These are phyloP conservation scores for Trematomus bernacchii DNA, from an alignment of 2,797 vertebrate genomes.

Conservation along the genomic window DNA sequence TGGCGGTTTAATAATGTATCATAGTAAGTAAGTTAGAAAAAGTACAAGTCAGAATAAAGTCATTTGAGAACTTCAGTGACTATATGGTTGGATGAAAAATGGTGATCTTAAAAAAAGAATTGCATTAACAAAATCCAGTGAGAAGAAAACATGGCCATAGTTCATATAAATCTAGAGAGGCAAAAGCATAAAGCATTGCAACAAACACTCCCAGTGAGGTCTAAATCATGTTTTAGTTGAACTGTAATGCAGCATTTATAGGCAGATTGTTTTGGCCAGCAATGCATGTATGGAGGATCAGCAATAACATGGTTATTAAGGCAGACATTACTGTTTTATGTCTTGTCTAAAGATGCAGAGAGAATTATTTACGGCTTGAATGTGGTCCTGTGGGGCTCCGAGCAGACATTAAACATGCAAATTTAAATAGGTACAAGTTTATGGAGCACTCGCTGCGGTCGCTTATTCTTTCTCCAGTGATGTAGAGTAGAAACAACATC, in stretches of 20 bases:
- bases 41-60: neutral
- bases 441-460: neutral
- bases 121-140: neutral
- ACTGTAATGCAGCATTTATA: neutral
- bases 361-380: slow-evolving; percentile 40
- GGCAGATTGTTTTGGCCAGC: neutral
- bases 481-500: slow-evolving; percentile 12
- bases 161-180: neutral
- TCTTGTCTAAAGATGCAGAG: slow-evolving; percentile 26
- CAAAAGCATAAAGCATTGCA: neutral
- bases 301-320: slow-evolving; percentile 21
- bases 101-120: neutral
- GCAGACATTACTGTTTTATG: slow-evolving; percentile 46
- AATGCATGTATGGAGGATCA: slow-evolving; percentile 1
- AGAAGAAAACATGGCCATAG: no score
- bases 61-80: neutral
- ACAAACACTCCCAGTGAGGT: neutral
- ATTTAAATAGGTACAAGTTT: slow-evolving; percentile 37
- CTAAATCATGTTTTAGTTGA: neutral
- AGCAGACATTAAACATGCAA: slow-evolving; percentile 41
- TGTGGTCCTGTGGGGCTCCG: neutral
- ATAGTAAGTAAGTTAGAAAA: neutral
- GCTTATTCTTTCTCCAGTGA: slow-evolving; percentile 8
- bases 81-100: neutral
- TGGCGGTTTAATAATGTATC: neutral